Conservation (phyloP, 2,113 vertebrate species). For the Oxyruncus cristatus region DNA sequence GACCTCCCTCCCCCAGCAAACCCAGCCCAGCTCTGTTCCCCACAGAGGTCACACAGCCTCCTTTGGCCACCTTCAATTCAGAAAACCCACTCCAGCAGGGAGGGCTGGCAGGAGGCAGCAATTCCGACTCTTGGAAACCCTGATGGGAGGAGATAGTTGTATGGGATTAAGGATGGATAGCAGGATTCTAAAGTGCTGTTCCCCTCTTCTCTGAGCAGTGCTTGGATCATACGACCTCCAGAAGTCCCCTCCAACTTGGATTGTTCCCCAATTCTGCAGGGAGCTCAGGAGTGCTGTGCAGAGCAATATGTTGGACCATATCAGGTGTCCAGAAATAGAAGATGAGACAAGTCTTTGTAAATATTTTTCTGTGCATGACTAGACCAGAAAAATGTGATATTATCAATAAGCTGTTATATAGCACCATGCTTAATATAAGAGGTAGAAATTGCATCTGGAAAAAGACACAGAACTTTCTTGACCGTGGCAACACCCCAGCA, state of each 20-base stretch:
- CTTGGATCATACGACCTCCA: not conserved
- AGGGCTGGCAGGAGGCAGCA: not conserved
- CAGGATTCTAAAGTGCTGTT: not conserved
- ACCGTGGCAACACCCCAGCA: not conserved
- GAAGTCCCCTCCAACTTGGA: not conserved
- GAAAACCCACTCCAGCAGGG: not conserved
- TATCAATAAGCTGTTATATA: not conserved
- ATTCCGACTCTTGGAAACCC: not conserved
- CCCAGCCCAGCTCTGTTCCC: not conserved
- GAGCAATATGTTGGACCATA: not conserved
- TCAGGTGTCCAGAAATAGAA: not conserved
- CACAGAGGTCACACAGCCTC: not conserved
- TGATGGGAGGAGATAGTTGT: not conserved
- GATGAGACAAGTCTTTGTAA: not conserved
- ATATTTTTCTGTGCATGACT: not conserved
- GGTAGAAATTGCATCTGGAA: not conserved
- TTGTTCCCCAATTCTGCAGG: not conserved
- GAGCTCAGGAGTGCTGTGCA: not conserved
- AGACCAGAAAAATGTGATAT: not conserved
- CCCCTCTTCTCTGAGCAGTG: not conserved
- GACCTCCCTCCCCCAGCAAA: not conserved
- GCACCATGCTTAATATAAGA: not conserved
- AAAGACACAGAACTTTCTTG: not conserved
- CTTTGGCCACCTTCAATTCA: not conserved
- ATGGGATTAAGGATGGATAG: not conserved